Base-by-base conservation (phyloP, 92 coral and sea anemone species). In the Pocillopora grandis region DNA sequence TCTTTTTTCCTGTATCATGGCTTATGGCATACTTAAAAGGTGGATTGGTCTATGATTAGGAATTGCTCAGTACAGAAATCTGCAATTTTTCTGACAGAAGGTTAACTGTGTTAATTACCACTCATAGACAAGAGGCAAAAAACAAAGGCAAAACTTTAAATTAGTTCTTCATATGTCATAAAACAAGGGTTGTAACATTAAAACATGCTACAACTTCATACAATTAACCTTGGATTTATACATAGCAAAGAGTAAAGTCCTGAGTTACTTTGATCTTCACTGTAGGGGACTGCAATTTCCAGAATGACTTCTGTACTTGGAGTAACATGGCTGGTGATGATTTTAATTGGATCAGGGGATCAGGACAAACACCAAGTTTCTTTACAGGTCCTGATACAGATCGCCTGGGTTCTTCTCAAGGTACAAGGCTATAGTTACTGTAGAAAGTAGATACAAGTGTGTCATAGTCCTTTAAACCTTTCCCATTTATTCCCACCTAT, bases 251-350 rank as follows among this genome's bases (percentile, higher is more conserved):
- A 27, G 1, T 27, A 27, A 27, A 27, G 31, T 27, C 31, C 31
- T 27, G 31, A 27, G 31, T 27, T 27, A 27, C 31, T 27, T 27
- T 27, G 2, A 15, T 27, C 13, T 78, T 36, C 31, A 8, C 67
- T 33, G n/a, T 36, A 75, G 99, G 98, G 72, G 95, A 92, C 77
- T 97, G 99, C 72, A 85, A 85, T 76, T 91, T 97, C 62, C 94
- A 94, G 86, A 88, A 77, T 1, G 86, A 88, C 71, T 90, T 89
- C 88, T 92, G 98, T 68, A 94, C 98, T 17, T 97, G 99, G 99
- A 87, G 84, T 61, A 97, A 97, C 60, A 71, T 71, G 81, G 52
- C 69, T 5, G 87, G 90, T 60, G 98, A 97, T 78, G 59, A 90
- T 31, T 97, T 97, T 84, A 95, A 97, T 80, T 97, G 99, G 99